A percentile compares a stretch with the other conserved stretches of the same genome.
Evolutionary conservation across 2,797 vertebrate species (phyloP).

Genomic region (Gambelia wislizenii): DNA sequence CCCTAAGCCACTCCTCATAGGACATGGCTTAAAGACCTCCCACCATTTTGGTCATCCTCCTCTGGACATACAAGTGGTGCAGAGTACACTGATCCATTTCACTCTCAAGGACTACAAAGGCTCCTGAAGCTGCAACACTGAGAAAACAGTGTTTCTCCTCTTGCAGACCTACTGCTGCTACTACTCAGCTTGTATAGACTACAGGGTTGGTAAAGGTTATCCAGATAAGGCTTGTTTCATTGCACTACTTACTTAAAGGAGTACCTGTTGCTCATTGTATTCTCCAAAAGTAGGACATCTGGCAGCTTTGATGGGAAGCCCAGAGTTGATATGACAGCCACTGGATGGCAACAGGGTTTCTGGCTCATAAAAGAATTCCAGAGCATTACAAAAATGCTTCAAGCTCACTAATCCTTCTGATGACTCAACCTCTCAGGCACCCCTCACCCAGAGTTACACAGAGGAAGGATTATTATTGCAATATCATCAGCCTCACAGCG

Average conservation of each 20-base stretch:
- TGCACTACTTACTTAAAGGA: not conserved
- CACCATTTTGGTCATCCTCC: too few species aligned
- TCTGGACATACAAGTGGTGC: not conserved
- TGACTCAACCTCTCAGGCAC: not conserved
- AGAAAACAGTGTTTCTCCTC: not conserved
- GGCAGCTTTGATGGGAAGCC: not conserved
- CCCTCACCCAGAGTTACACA: not conserved
- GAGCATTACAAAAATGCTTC: conserved; percentile 13
- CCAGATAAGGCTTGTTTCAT: not conserved
- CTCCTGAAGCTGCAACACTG: not conserved
- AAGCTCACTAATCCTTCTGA: conserved; percentile 32
- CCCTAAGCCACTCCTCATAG: too few species aligned
- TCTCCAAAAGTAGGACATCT: conserved; percentile 10
- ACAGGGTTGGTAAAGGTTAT: not conserved
- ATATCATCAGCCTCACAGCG: conserved; percentile 24
- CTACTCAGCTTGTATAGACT: too few species aligned
- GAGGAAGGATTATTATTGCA: conserved; percentile 29
- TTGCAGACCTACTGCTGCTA: not conserved
- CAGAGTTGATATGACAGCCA: not conserved
- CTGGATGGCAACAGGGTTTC: not conserved
- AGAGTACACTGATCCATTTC: not conserved
- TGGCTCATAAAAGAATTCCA: not conserved
- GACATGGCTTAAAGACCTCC: too few species aligned
- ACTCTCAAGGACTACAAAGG: not conserved
- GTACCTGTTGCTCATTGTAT: not conserved